These are phyloP conservation scores for Callorhinus ursinus DNA, from an alignment of 2,113 vertebrate genomes.

Conservation along the genomic window DNA sequence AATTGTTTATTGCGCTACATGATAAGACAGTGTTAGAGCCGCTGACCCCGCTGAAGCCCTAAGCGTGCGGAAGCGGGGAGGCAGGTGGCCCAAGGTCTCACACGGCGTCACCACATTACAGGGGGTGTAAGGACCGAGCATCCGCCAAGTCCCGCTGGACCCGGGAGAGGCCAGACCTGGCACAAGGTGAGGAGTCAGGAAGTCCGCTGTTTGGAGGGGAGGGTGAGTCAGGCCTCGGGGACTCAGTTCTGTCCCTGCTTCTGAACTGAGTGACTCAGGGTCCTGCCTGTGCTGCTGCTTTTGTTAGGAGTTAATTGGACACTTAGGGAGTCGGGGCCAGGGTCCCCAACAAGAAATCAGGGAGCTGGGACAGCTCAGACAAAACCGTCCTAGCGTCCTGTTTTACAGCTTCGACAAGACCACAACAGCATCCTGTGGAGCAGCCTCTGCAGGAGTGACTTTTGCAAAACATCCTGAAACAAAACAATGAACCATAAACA, in stretches of 20 bases:
- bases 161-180: not conserved
- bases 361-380: not conserved
- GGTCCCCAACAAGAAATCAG: not conserved
- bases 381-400: not conserved
- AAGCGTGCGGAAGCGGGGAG: not conserved
- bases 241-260: not conserved
- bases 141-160: not conserved
- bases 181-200: not conserved
- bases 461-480: not conserved
- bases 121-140: not conserved
- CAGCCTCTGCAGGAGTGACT: not conserved
- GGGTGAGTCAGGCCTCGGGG: not conserved
- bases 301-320: not conserved
- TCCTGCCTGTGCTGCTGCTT: not conserved
- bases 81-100: not conserved
- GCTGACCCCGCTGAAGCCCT: not conserved
- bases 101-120: not conserved
- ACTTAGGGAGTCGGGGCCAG: not conserved
- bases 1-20: not conserved
- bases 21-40: not conserved
- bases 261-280: not conserved
- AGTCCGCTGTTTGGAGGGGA: not conserved
- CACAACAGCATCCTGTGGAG: not conserved
- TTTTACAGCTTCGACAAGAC: not conserved
- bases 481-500: not conserved